Percentiles rank a stretch among this genome's conserved stretches.
Conservation (phyloP, 2,113 vertebrate species). For the mouse (Mus musculus) region GRCm39 chr4:95351501-95352000, state of each 20-base stretch:
- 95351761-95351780: neutral
- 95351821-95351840: neutral
- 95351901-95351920: conserved; percentile 47
- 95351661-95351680: neutral
- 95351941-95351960: conserved; percentile 67
- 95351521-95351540: neutral
- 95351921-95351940: conserved; percentile 57
- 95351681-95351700: neutral
- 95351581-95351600: neutral
- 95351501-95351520: neutral
- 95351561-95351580: neutral
- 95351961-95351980: conserved; percentile 42
- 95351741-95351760: neutral
- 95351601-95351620: neutral
- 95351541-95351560: neutral
- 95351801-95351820: neutral
- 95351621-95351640: neutral
- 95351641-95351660: neutral
- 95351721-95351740: neutral
- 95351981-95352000: conserved; percentile 75
- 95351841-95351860: conserved; percentile 53
- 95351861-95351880: conserved; percentile 38
- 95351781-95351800: conserved; percentile 50
- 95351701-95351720: neutral
- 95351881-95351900: neutral